Conservation (phyloP, 2,888 invertebrate genomes). For the Baronia brevicornis region DNA sequence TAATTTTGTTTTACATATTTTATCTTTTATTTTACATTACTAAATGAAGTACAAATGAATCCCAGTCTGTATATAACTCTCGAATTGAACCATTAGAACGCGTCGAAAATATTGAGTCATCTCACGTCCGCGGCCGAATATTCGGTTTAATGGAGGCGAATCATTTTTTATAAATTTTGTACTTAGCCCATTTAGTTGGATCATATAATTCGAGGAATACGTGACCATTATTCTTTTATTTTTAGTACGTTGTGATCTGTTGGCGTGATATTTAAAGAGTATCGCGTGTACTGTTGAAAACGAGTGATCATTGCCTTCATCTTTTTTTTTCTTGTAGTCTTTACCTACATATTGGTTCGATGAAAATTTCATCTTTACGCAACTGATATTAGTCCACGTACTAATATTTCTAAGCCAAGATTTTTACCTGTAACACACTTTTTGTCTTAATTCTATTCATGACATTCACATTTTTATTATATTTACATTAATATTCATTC, state of each 20-base stretch:
- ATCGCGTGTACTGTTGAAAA: slow-evolving; percentile 37
- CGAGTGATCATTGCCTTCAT: too few relatives aligned
- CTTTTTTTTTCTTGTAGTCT: too few relatives aligned
- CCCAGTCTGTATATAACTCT: slow-evolving; percentile 52
- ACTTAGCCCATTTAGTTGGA: slow-evolving; percentile 46
- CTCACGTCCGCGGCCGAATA: slow-evolving; percentile 26
- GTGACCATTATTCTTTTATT: slow-evolving; percentile 57
- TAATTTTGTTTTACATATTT: too few relatives aligned
- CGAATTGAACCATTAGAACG: slow-evolving; percentile 51
- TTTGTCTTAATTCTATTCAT: too few relatives aligned
- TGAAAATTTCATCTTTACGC: too few relatives aligned
- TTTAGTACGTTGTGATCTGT: slow-evolving; percentile 33
- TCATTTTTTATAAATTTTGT: slow-evolving; percentile 58
- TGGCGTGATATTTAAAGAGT: slow-evolving; percentile 56
- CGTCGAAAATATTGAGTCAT: slow-evolving; percentile 50
- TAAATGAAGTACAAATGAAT: slow-evolving; percentile 12
- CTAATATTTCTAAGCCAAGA: too few relatives aligned
- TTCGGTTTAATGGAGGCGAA: slow-evolving; percentile 38
- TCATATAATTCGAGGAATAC: slow-evolving; percentile 65
- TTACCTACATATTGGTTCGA: too few relatives aligned
- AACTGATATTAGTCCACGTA: too few relatives aligned
- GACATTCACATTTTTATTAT: too few relatives aligned
- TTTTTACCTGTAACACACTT: too few relatives aligned
- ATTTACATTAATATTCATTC: too few relatives aligned
- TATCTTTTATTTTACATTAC: too few relatives aligned